Evolutionary conservation across 2,113 vertebrate species (phyloP).

Genomic region (Psettodes erumei): DNA sequence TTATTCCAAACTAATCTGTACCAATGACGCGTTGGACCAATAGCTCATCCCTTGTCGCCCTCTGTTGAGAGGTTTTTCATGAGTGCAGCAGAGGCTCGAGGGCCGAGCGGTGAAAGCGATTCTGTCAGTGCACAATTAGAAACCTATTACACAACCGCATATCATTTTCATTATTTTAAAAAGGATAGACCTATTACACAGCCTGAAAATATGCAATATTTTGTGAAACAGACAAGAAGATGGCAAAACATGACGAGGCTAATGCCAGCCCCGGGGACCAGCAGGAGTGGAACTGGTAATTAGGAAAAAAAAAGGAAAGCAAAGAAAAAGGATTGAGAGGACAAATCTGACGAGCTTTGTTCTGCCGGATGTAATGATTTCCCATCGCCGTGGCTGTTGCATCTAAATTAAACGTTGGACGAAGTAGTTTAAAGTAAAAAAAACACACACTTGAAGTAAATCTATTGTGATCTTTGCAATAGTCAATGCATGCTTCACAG

Average conservation of each 20-base stretch:
- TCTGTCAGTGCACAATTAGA: conserved; percentile 37
- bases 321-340: neutral
- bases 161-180: conserved; percentile 17
- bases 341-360: conserved; percentile 20
- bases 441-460: neutral
- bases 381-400: neutral
- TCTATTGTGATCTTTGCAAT: neutral
- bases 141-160: conserved; percentile 9
- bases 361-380: conserved; percentile 7
- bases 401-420: conserved; percentile 15
- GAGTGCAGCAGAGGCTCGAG: neutral
- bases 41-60: conserved; percentile 14
- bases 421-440: neutral
- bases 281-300: conserved; percentile 15
- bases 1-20: conserved; percentile 22
- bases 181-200: conserved; percentile 19
- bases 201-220: conserved; percentile 12
- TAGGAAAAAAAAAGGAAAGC: neutral
- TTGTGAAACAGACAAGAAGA: conserved; percentile 6
- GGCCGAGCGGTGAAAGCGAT: neutral
- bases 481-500: neutral
- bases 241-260: conserved; percentile 36
- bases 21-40: neutral
- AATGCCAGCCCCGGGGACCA: neutral
- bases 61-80: conserved; percentile 17